phyloP scores from a whole-genome alignment of 2,888 invertebrate species.

The Himalopsyche japonica region DNA sequence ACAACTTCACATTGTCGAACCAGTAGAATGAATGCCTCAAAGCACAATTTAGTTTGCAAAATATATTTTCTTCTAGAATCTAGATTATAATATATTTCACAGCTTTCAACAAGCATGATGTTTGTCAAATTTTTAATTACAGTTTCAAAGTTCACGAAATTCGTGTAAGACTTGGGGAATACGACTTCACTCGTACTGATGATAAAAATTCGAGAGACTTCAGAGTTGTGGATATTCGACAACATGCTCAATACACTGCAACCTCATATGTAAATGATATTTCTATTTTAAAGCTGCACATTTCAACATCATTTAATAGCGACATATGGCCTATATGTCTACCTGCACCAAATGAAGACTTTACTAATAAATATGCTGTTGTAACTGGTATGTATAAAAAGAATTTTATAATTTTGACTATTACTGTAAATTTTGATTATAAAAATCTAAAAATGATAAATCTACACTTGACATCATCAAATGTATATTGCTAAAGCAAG shows the following conservation, averaged over 20 bases:
- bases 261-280: slow-evolving; percentile 77
- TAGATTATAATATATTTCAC: no score
- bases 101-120: neutral
- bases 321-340: slow-evolving; percentile 86
- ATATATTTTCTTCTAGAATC: no score
- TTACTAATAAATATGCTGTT: slow-evolving; percentile 65
- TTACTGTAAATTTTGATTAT: no score
- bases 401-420: neutral
- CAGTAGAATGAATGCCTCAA: no score
- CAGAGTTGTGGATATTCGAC: slow-evolving; percentile 65
- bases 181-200: slow-evolving; percentile 69
- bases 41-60: no score
- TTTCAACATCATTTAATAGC: slow-evolving; percentile 70
- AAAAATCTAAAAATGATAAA: neutral
- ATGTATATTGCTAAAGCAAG: neutral
- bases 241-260: slow-evolving; percentile 70
- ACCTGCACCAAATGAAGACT: slow-evolving; percentile 66
- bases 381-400: slow-evolving; percentile 62
- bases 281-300: slow-evolving; percentile 69
- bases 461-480: neutral
- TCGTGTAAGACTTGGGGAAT: slow-evolving; percentile 77
- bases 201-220: slow-evolving; percentile 75
- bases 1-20: no score
- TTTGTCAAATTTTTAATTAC: neutral
- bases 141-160: slow-evolving; percentile 59